Base-by-base conservation (phyloP, 2,113 vertebrate species). In the Phainopepla nitens region DNA sequence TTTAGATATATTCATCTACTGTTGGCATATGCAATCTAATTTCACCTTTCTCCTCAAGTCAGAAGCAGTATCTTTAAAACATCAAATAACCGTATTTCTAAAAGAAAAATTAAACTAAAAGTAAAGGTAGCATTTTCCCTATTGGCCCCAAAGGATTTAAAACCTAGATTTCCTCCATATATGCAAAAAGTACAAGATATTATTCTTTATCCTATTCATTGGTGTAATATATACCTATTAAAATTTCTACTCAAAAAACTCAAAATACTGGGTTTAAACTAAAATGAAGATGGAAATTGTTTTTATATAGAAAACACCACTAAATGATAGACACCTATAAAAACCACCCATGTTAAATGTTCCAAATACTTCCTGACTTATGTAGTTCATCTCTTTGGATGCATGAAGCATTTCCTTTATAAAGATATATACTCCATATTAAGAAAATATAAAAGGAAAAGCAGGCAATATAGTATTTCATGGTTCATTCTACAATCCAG, bases 61-160 rank as follows among this genome's bases (percentile, higher is more conserved):
- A 90, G 49, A 83, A 82, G 72, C 49, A 76, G 31, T 94, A n/a
- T 50, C n/a, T 87, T 91, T 95, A 94, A 96, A 96, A 92, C 23
- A 88, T 33, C 61, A 86, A 33, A 66, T 68, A 83, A 89, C 56
- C 11, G 6, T 80, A 78, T 94, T 97, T 82, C 73, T 94, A 91
- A 95, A 94, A 73, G 15, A 70, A 72, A 60, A 77, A 88, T 73
- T 66, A 82, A 95, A 86, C 35, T 47, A 82, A 79, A 93, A 85
- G 24, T 69, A 92, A 39, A 49, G 69, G 68, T 76, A 85, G 14
- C 22, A 91, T 75, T 71, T 79, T 81, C 47, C 47, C 62, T 90
- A 69, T 65, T 89, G 31, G 66, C 57, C 90, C 90, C 70, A 96
- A 90, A 76, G 18, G 29, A 51, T 18, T 49, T 69, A 60, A 95